phyloP scores from a whole-genome alignment of 2,797 vertebrate species.

The Avahi laniger region DNA sequence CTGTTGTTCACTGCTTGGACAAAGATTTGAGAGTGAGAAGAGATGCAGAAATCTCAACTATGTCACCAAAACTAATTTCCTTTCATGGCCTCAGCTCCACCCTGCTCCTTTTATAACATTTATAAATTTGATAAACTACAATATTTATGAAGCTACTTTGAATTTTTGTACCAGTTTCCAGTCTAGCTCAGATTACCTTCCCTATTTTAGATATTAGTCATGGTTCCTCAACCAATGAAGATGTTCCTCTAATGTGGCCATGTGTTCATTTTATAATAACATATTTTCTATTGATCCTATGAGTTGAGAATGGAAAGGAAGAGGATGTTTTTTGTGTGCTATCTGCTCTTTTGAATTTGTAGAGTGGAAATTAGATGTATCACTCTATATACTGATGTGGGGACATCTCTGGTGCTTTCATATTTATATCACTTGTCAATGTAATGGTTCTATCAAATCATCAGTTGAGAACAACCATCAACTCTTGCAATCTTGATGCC shows the following conservation, averaged over 20 bases:
- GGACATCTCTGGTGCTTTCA: neutral
- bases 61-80: neutral
- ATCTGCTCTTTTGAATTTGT: neutral
- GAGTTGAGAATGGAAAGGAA: neutral
- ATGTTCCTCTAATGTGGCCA: fast-evolving
- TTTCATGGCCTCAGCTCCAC: neutral
- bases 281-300: neutral
- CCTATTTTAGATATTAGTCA: neutral
- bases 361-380: neutral
- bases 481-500: neutral
- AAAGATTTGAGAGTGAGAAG: neutral
- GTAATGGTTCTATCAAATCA: neutral
- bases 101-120: neutral
- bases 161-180: neutral
- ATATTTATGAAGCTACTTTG: neutral
- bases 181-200: neutral
- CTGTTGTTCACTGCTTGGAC: neutral
- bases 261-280: neutral
- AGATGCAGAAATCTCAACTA: neutral
- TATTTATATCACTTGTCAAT: neutral
- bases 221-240: neutral
- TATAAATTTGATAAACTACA: neutral
- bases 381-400: neutral
- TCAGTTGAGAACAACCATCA: neutral
- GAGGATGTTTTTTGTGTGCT: fast-evolving